Base-by-base conservation (phyloP, 2,888 invertebrate genomes). In the Vanessa cardui region DNA sequence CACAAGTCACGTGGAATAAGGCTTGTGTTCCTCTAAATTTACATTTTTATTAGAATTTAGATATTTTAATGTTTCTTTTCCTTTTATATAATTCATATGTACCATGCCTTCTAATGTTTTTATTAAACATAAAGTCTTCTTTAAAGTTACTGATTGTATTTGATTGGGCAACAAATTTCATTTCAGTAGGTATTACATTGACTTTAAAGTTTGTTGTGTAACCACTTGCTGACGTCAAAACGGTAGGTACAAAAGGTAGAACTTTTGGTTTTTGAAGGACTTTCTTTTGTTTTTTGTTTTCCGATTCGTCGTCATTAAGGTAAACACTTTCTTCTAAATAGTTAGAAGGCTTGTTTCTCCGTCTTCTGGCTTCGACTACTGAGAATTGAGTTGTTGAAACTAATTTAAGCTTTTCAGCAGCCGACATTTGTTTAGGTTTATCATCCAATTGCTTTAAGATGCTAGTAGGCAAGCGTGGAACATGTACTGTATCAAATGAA, bases 271-370 rank as follows among this genome's bases (percentile, higher is more conserved):
- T 71, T 8, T 33, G 58, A 18, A 69, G 52, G 21, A 62, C 58
- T 62, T 66, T 62, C 45, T 70, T 72, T 6, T 45, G 56, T 60
- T 74, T 73, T 54, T 71, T 72, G 33, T 44, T 66, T 26, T 67
- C 59, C 6, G 62, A 54, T 31, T 69, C 72, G 20, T 81, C 76
- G 26, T 85, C 84, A 72, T 89, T 86, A n/a, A 90, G 71, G 73
- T 85, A 89, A 47, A 92, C 77, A 77, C 89, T 92, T 72, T 92
- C 86, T 83, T 92, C 92, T 69, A 92, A 80, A 75, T 87, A 92
- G 64, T 83, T 82, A 7, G 92, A 92, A 3, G 92, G 92, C 74
- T 89, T 91, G 65, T 79, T 87, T 73, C 78, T 86, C 49, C 81
- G 81, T 69, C 74, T 81, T 64, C 72, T 82, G 1, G 81, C 73